phyloP scores from a whole-genome alignment of 2,888 invertebrate species.

The Baccha elongata region DNA sequence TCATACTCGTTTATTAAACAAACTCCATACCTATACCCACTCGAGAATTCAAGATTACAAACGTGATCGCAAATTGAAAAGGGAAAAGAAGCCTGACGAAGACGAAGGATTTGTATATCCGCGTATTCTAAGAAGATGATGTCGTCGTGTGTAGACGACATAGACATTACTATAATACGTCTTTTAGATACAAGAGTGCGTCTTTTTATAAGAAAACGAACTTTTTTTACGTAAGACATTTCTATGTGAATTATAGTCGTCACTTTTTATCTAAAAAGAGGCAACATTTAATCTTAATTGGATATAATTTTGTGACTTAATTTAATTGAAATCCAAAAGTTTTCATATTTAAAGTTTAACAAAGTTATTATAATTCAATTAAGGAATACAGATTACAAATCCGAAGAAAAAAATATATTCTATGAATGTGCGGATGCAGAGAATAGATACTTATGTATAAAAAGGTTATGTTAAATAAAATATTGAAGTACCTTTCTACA shows the following conservation, averaged over 20 bases:
- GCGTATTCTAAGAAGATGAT: background rate
- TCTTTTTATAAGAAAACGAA: background rate
- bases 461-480: background rate
- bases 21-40: slow-evolving; percentile 8
- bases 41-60: background rate
- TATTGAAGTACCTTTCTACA: background rate
- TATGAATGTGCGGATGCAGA: background rate
- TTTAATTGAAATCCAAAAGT: slow-evolving; percentile 32
- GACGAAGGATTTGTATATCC: slow-evolving; percentile 19
- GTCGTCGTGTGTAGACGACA: background rate
- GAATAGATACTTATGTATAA: background rate
- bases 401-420: background rate
- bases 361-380: slow-evolving; percentile 17
- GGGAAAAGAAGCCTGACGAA: slow-evolving; percentile 20
- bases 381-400: background rate
- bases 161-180: background rate
- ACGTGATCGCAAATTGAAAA: slow-evolving; percentile 26
- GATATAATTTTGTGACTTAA: slow-evolving; percentile 29
- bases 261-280: slow-evolving; percentile 34
- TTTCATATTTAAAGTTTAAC: slow-evolving; percentile 14
- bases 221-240: slow-evolving; percentile 10
- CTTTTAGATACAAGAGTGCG: slow-evolving; percentile 1
- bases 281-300: slow-evolving; percentile 33
- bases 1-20: slow-evolving; percentile 7
- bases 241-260: slow-evolving; percentile 31